Conservation (phyloP, 2,113 vertebrate genomes). For the Dromaius novaehollandiae region DNA sequence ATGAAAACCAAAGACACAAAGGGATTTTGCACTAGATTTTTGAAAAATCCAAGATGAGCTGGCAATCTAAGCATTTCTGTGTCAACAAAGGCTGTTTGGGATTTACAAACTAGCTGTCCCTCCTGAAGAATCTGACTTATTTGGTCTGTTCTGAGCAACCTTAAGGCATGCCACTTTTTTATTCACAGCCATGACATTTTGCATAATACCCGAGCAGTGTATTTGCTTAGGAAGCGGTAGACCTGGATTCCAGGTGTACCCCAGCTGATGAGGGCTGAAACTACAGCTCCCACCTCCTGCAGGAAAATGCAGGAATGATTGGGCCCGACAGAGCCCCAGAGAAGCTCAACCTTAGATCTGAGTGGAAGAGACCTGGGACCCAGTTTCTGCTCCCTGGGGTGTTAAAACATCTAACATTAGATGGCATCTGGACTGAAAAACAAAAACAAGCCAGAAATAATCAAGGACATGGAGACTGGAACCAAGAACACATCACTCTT, state of each 20-base stretch:
- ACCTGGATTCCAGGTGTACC: slow-evolving; percentile 32
- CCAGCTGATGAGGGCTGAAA: slow-evolving; percentile 12
- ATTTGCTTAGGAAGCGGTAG: slow-evolving; percentile 33
- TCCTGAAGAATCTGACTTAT: slow-evolving; percentile 51
- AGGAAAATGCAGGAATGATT: neutral
- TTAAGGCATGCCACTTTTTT: slow-evolving; percentile 34
- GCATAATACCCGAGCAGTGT: neutral
- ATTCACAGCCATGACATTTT: slow-evolving; percentile 29
- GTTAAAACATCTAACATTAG: neutral
- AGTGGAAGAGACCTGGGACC: neutral
- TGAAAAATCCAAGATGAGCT: slow-evolving; percentile 61
- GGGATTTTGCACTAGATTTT: slow-evolving; percentile 62
- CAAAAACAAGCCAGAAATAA: slow-evolving; percentile 37
- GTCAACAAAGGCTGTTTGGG: slow-evolving; percentile 56
- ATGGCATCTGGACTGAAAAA: slow-evolving; percentile 9
- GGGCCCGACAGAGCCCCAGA: neutral
- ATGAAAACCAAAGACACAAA: slow-evolving; percentile 63
- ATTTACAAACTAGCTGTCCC: slow-evolving; percentile 52
- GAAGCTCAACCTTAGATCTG: neutral
- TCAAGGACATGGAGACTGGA: slow-evolving; percentile 12
- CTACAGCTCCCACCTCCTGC: neutral
- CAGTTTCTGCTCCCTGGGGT: neutral
- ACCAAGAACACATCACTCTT: slow-evolving; percentile 23
- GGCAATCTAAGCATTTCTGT: slow-evolving; percentile 63
- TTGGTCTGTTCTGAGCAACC: slow-evolving; percentile 26